phyloP scores from a whole-genome alignment of 2,888 invertebrate genomes.

The Agrochola lychnidis region DNA sequence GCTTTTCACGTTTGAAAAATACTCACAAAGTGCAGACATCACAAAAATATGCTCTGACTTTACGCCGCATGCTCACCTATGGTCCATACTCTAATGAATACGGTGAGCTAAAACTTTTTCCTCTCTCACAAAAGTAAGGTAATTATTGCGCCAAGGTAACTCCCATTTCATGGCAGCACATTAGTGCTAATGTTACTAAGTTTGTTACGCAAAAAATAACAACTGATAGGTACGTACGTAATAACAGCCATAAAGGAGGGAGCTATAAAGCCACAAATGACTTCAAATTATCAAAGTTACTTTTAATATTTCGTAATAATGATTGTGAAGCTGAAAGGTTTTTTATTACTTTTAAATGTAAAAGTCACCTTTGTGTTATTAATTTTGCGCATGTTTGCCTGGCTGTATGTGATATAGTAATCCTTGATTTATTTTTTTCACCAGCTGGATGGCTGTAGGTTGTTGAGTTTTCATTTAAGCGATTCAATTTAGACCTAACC shows the following conservation, averaged over 20 bases:
- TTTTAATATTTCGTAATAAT: slow-evolving; percentile 63
- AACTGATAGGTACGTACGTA: slow-evolving; percentile 74
- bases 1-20: slow-evolving; percentile 9
- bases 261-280: slow-evolving; percentile 75
- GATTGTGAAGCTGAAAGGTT: slow-evolving; percentile 60
- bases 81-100: slow-evolving; percentile 66
- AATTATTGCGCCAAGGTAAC: slow-evolving; percentile 78
- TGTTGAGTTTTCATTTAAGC: neutral
- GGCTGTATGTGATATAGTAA: slow-evolving; percentile 2
- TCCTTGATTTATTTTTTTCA: neutral
- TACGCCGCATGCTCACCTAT: slow-evolving; percentile 32
- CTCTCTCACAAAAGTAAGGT: slow-evolving; percentile 75
- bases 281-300: slow-evolving; percentile 63
- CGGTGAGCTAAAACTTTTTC: slow-evolving; percentile 68
- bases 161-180: slow-evolving; percentile 74
- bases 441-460: neutral
- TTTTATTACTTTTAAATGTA: slow-evolving; percentile 59
- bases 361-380: slow-evolving; percentile 58
- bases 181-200: slow-evolving; percentile 81
- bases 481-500: neutral
- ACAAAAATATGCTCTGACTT: slow-evolving; percentile 32
- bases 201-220: slow-evolving; percentile 80
- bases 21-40: neutral
- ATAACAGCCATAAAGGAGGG: slow-evolving; percentile 69
- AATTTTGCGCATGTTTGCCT: slow-evolving; percentile 41